Conservation (phyloP, 1,140 invertebrate species). For the Eupeodes corollae region DNA sequence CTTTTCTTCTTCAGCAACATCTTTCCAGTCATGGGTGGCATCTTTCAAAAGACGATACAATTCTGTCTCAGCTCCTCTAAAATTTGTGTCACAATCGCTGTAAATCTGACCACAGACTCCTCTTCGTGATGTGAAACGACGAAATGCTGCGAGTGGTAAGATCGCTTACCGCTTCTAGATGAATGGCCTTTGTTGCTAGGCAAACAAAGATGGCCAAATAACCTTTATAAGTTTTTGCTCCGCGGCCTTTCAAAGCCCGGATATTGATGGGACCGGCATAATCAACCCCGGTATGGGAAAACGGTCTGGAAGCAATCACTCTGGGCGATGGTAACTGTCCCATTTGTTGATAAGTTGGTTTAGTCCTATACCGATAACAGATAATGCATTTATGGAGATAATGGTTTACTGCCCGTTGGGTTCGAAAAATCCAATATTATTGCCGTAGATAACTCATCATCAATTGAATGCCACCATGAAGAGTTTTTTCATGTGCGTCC, state of each 20-base stretch:
- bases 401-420: no score
- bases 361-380: no score
- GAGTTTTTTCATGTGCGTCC: no score
- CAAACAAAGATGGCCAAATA: conserved; percentile 23
- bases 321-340: conserved; percentile 2
- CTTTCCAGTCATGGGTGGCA: no score
- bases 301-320: conserved; percentile 7
- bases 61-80: conserved; percentile 12
- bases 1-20: no score
- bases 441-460: no score
- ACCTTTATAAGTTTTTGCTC: conserved; percentile 11
- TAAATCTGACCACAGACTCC: conserved; percentile 12
- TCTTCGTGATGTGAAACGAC: conserved; percentile 20
- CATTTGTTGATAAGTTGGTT: conserved; percentile 10
- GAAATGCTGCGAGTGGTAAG: conserved; percentile 25
- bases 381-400: no score
- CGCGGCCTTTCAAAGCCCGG: conserved; percentile 12
- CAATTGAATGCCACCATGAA: no score
- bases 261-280: conserved; percentile 28
- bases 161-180: conserved; percentile 33
- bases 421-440: no score
- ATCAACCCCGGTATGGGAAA: conserved; percentile 22
- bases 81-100: conserved; percentile 28
- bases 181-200: conserved; percentile 17
- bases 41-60: no score